phyloP scores from a whole-genome alignment of 1,140 invertebrate genomes.

The Aphaenogaster rudis region DNA sequence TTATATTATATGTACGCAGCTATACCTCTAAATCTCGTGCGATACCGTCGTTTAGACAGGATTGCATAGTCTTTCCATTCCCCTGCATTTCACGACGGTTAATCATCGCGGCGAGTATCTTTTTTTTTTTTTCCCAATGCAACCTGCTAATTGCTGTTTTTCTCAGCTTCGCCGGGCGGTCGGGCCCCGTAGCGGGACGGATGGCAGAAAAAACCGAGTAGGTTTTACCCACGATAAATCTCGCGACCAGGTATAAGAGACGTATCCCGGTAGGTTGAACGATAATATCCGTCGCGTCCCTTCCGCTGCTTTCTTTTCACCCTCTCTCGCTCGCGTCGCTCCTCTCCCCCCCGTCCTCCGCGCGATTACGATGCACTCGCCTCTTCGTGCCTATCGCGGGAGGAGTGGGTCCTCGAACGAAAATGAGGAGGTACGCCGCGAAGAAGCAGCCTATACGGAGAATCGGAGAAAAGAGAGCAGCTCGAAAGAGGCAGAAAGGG shows the following conservation, averaged over 20 bases:
- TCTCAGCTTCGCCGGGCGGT: conserved; percentile 26
- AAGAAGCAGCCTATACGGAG: conserved; percentile 39
- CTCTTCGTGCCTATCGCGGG: conserved; percentile 59
- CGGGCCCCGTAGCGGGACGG: conserved; percentile 20
- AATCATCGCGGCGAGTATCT: conserved; percentile 17
- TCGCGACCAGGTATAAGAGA: conserved; percentile 72
- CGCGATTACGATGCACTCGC: conserved; percentile 12
- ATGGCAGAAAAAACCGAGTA: conserved; percentile 47
- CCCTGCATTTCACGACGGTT: not conserved
- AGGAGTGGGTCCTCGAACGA: conserved; percentile 33
- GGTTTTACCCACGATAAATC: conserved; percentile 75
- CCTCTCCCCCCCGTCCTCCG: not conserved
- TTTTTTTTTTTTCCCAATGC: conserved; percentile 26
- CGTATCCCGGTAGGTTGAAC: conserved; percentile 54
- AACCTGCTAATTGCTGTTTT: conserved; percentile 67
- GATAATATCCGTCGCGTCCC: conserved; percentile 67
- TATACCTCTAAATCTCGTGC: not conserved
- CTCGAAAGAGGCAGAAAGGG: conserved; percentile 74
- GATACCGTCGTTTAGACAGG: not conserved
- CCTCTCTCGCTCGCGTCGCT: conserved; percentile 11
- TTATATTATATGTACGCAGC: not conserved
- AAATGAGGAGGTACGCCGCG: conserved; percentile 22
- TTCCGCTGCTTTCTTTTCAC: conserved; percentile 25
- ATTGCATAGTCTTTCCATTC: not conserved
- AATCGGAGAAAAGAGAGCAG: conserved; percentile 72